Base-by-base conservation (phyloP, 2,888 invertebrate genomes). In the Halocaridina rubra region DNA sequence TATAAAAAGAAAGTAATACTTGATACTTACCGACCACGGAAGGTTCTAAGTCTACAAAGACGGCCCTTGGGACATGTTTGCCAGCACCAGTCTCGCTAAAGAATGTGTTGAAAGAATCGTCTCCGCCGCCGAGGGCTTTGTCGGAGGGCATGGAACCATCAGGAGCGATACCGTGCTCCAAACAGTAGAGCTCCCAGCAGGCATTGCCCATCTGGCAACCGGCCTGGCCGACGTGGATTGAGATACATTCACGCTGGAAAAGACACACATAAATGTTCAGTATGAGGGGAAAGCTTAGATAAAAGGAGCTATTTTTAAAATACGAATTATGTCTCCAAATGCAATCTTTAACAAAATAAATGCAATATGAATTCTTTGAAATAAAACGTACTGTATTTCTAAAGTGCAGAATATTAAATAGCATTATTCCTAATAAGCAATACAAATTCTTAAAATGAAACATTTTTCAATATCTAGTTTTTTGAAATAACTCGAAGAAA, bases 61-160 rank as follows among this genome's bases (percentile, higher is more conserved):
- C 92, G 19, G 85, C 82, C n/a, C 88, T 71, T 71, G 88, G 88
- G 3, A 88, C 88, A 67, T 88, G 85, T 57, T 87, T 87, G 16
- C 86, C 88, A n/a, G 87, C 81, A 19, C 88, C 88, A 30, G 87
- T 88, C 92, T 98, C 98, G 90, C 95, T 95, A 93, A 96, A 96
- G 93, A 96, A 96, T 84, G 96, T 98, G 93, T 97, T 98, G 93
- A 97, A 98, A 85, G 96, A 96, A 92, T 89, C 95, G 92, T 98
- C 98, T 85, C 96, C 96, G 89, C 96, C 96, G 78, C 96, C 96
- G 89, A 96, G 94, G 90, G 95, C 95, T 92, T 97, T 97, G 91
- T 97, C 96, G 0, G 95, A 95, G 24, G 96, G 96, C 96, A 97
- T 97, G 92, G 94, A 94, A 19, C 96, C 96, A 90, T 96, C 94